Conservation (phyloP, 2,113 vertebrate species). For the Rhinoptilus africanus region DNA sequence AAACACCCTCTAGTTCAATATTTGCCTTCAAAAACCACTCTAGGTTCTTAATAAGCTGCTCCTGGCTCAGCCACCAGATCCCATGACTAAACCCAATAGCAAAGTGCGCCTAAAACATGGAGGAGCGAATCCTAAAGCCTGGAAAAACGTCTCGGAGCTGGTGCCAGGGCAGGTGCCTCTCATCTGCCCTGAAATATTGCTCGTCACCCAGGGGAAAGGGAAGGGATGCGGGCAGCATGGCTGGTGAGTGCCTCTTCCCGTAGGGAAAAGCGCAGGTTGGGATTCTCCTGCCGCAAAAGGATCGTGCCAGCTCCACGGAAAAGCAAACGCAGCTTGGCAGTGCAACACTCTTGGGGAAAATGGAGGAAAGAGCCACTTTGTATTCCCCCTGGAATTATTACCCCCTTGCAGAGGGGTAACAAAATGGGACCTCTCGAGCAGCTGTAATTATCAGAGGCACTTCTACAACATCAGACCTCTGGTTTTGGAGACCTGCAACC, state of each 20-base stretch:
- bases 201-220: background rate
- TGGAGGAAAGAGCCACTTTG: background rate
- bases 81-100: background rate
- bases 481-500: background rate
- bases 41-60: background rate
- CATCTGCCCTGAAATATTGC: background rate
- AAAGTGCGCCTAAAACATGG: background rate
- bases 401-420: background rate
- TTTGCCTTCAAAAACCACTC: background rate
- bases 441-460: background rate
- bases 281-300: background rate
- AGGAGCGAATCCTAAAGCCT: background rate
- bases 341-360: background rate
- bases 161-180: too few relatives aligned
- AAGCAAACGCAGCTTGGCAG: background rate
- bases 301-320: background rate
- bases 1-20: background rate
- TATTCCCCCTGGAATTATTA: background rate
- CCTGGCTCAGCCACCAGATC: background rate
- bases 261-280: background rate
- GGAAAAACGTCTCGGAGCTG: background rate
- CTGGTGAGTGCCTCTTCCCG: fast-evolving
- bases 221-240: fast-evolving
- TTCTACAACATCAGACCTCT: background rate
- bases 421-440: background rate